Evolutionary conservation across 2,113 vertebrate genomes (phyloP).

Genomic region (Hipposideros armiger): DNA sequence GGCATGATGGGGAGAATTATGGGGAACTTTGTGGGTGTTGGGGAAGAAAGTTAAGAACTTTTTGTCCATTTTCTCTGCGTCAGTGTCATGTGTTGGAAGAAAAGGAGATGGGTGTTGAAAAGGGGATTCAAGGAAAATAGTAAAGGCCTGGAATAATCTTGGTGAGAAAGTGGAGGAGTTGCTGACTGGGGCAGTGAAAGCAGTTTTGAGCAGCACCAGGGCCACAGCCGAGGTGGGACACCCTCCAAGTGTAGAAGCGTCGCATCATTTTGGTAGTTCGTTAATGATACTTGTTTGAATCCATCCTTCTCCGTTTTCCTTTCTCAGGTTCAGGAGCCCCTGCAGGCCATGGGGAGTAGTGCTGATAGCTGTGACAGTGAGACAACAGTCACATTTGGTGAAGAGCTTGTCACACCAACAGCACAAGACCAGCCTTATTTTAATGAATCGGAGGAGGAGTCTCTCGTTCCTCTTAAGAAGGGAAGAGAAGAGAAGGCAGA

Average conservation of each 20-base stretch:
- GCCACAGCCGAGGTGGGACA: neutral
- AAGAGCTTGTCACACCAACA: constrained; percentile 89
- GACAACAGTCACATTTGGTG: constrained; percentile 93
- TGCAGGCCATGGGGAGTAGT: constrained; percentile 93
- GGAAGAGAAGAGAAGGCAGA: constrained; percentile 47
- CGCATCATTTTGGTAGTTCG: neutral
- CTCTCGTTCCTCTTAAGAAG: constrained; percentile 62
- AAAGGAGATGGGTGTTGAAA: neutral
- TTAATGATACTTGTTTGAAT: neutral
- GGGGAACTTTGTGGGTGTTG: neutral
- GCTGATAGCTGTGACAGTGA: constrained; percentile 98
- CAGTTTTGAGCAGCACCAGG: neutral
- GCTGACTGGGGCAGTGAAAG: neutral
- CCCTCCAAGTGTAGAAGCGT: neutral
- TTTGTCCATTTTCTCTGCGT: constrained; percentile 13
- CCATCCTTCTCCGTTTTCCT: neutral
- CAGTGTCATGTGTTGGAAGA: neutral
- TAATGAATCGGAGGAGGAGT: constrained; percentile 87
- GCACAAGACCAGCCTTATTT: constrained; percentile 88
- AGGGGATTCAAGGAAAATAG: neutral
- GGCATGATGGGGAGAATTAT: neutral
- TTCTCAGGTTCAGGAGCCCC: constrained; percentile 92
- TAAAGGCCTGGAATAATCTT: neutral
- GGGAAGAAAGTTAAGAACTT: neutral
- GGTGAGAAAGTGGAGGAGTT: neutral